Base-by-base conservation (phyloP, 2,888 invertebrate genomes). In the Pinctada fucata region DNA sequence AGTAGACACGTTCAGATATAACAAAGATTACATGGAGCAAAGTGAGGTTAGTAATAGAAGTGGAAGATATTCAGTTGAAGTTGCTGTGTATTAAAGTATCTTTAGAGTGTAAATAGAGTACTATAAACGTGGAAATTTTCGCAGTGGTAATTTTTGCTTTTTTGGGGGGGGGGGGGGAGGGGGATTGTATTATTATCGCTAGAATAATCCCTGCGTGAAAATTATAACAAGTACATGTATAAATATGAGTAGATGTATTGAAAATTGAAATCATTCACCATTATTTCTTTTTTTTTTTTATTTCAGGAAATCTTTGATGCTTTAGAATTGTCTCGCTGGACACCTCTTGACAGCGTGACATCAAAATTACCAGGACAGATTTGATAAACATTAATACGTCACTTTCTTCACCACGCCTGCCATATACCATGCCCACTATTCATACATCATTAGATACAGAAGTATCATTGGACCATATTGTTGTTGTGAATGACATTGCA, bases 281-380 rank as follows among this genome's bases (percentile, higher is more conserved):
- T 31, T 31, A 31, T 31, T 58, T 8, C 58, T 2, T 63, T 63
- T 71, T 76, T 76, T 79, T 81, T 72, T 79, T 66, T 69, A 58
- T 86, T 88, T 10, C 84, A 91, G 91, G 91, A 91, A 79, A 87
- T 91, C 49, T 91, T 90, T 85, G 83, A 86, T 75, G 89, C 90
- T 10, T 75, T 92, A 70, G 91, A 91, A 79, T 86, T 85, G 50
- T 92, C 91, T 4, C 79, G 91, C 52, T 92, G 92, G 92, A 88
- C 89, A 75, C 89, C 90, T 3, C 80, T 91, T 78, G 90, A 91
- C 82, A 88, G 83, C 70, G 83, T 90, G 49, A 85, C 82, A 70
- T 87, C 89, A 3, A 86, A 86, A 76, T 80, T 89, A 48, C 85
- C 87, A 75, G 47, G 69, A 63, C 68, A 49, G 8, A 31, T 2